A percentile compares a stretch with the other conserved stretches of the same genome.
These are phyloP conservation scores for Bubalus kerabau DNA, from an alignment of 2,113 vertebrate species.

Conservation along the genomic window DNA sequence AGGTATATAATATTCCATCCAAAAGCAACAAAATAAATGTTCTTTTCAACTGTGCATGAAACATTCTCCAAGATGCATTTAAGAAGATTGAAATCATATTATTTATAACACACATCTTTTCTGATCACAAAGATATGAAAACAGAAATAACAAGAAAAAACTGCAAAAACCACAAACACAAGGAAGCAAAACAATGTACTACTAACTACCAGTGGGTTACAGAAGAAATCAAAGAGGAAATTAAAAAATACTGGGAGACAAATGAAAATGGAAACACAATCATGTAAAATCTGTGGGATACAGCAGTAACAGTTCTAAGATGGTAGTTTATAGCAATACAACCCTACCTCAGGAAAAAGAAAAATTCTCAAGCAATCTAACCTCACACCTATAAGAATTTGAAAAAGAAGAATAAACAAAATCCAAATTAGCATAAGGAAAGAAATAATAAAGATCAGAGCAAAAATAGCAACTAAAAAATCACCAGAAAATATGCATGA, in stretches of 20 bases:
- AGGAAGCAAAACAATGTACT: background rate
- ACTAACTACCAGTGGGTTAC: background rate
- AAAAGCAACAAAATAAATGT: background rate
- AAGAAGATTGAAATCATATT: background rate
- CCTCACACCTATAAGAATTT: background rate
- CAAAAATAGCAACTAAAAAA: background rate
- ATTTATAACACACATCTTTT: background rate
- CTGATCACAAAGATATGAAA: background rate
- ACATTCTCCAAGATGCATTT: background rate
- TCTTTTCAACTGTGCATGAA: background rate
- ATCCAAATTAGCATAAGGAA: background rate
- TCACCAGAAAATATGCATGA: background rate
- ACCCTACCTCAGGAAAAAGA: background rate
- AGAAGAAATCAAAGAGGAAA: background rate
- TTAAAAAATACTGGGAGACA: background rate
- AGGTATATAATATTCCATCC: background rate
- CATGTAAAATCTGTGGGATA: background rate
- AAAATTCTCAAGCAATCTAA: background rate
- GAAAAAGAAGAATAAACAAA: background rate
- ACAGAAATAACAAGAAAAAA: background rate
- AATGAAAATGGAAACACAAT: background rate
- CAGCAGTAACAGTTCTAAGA: background rate
- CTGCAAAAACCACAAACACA: background rate
- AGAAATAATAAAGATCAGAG: background rate
- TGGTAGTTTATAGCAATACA: background rate